These are phyloP conservation scores for Kryphioiulus occultus DNA, from an alignment of 2,888 invertebrate genomes.

Conservation along the genomic window DNA sequence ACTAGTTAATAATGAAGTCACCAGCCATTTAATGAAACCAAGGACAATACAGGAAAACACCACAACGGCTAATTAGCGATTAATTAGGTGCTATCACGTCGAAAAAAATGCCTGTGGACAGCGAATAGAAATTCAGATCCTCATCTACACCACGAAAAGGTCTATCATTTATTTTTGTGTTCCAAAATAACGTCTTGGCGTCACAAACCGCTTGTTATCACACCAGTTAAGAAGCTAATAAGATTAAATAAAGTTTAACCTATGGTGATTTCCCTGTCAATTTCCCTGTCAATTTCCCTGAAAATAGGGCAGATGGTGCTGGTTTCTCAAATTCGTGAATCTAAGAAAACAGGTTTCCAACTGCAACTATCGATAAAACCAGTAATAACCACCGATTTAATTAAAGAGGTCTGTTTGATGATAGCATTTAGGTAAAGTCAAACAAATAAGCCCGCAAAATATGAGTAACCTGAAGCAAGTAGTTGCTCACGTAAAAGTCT, in stretches of 20 bases:
- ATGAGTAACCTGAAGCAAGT: too few species aligned
- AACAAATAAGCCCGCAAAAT: too few species aligned
- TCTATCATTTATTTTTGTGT: background rate
- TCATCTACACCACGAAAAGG: background rate
- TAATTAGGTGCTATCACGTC: background rate
- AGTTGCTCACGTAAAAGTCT: too few species aligned
- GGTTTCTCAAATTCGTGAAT: background rate
- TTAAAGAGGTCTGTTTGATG: background rate
- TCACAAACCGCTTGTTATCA: too few species aligned
- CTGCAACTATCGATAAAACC: too few species aligned
- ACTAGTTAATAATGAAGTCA: background rate
- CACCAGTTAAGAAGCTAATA: too few species aligned
- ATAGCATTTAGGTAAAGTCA: too few species aligned
- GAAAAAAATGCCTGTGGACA: background rate
- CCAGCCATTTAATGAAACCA: background rate
- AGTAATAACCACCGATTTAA: background rate
- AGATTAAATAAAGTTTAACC: too few species aligned
- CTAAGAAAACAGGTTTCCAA: too few species aligned
- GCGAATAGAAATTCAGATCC: background rate
- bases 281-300: too few species aligned
- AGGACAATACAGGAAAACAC: background rate
- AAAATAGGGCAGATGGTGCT: too few species aligned
- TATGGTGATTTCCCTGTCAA: too few species aligned
- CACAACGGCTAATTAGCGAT: background rate
- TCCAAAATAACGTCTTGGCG: background rate